Base-by-base conservation (phyloP, 2,797 vertebrate species). In the Acanthopagrus latus region DNA sequence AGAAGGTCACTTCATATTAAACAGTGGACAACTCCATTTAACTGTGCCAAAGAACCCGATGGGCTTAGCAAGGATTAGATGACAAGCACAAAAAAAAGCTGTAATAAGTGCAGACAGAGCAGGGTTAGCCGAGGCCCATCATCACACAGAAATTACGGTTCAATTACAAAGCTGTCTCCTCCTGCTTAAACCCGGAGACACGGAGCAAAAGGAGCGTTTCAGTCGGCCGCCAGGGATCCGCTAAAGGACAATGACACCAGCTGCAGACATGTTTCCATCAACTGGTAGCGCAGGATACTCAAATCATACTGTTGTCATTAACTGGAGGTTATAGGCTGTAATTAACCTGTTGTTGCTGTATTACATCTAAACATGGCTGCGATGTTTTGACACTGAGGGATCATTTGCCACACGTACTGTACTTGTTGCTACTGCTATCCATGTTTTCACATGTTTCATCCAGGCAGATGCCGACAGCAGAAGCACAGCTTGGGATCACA, bases 21-120 rank as follows among this genome's bases (percentile, higher is more conserved):
- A 80, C 29, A 72, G 74, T 59, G 29, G 69, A 80, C 74, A 77
- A 76, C 51, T 78, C 80, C 65, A 78, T 85, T 89, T 82, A 77
- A 54, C 68, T 74, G 60, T 54, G 74, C 71, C 69, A 70, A 57
- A 80, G 74, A 85, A 74, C 70, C 76, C 33, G 17, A 57, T 44
- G 55, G 75, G 71, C 60, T 92, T 82, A 84, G 76, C 2, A 4
- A 18, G 83, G 85, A 87, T 91, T 88, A 86, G 79, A 85, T n/a
- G 3, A 46, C 47, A 33, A 64, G 66, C 47, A 81, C 70, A 80
- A 75, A 78, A 74, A 83, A 76, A 38, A 66, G 18, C 76, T 66
- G 68, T 60, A 70, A 75, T 75, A 82, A 75, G 58, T 27, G 56
- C 46, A 79, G 84, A 55, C 71, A 60, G 71, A 80, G 62, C 64